Evolutionary conservation across 2,888 invertebrate genomes (phyloP).

Genomic region (Heteropelma amictum): DNA sequence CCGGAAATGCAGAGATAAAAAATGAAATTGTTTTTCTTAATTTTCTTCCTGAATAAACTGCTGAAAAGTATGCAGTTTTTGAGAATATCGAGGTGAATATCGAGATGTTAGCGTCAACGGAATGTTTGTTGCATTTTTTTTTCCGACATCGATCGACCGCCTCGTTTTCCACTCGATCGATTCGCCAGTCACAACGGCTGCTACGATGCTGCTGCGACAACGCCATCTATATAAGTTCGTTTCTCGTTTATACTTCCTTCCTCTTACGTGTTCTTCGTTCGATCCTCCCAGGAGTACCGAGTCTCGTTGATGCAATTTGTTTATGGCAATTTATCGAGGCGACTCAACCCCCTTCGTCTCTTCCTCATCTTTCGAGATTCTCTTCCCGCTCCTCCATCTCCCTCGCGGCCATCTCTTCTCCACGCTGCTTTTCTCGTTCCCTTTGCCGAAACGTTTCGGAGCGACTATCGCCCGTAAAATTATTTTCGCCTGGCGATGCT

Average conservation of each 20-base stretch:
- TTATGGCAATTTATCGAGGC: slow-evolving; percentile 54
- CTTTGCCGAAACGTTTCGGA: slow-evolving; percentile 13
- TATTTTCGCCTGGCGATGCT: slow-evolving; percentile 17
- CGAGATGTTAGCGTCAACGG: no score
- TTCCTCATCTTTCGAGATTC: not conserved
- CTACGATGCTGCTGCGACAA: no score
- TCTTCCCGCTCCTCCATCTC: not conserved
- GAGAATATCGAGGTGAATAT: no score
- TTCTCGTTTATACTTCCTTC: not conserved
- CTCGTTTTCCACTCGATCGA: slow-evolving; percentile 18
- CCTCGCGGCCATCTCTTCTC: not conserved
- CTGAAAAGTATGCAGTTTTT: no score
- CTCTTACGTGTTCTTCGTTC: not conserved
- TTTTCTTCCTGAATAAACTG: no score
- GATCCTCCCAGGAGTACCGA: not conserved
- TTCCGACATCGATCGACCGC: no score
- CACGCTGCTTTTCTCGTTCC: not conserved
- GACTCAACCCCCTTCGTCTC: no score
- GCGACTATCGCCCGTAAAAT: slow-evolving; percentile 34
- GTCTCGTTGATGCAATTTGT: slow-evolving; percentile 52
- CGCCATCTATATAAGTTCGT: no score
- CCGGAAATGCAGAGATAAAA: no score
- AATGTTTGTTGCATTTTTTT: no score
- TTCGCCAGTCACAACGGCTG: not conserved
- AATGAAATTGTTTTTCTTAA: no score